These are phyloP conservation scores for Petrocephalus schoutedeni DNA, from an alignment of 2,797 vertebrate species.

Conservation along the genomic window DNA sequence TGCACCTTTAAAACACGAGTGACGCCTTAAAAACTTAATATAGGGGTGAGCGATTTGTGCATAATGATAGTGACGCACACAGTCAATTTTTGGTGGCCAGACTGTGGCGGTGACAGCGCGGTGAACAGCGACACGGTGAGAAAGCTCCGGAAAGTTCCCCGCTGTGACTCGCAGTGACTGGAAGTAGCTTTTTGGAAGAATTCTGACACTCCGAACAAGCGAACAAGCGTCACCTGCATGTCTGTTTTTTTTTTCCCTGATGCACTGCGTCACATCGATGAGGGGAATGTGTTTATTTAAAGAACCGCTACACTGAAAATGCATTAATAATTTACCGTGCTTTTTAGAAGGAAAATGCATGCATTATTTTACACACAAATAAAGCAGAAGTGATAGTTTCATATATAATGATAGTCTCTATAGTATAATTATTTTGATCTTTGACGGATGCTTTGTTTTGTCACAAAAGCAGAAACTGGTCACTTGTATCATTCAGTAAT, in stretches of 20 bases:
- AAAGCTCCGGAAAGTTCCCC: background rate
- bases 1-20: background rate
- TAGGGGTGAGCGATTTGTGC: background rate
- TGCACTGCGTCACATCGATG: background rate
- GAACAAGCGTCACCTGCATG: background rate
- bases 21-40: background rate
- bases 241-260: background rate
- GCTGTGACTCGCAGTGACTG: background rate
- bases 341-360: background rate
- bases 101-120: background rate
- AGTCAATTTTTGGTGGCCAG: background rate
- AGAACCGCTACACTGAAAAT: background rate
- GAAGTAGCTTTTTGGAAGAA: too few relatives aligned
- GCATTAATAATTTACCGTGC: background rate
- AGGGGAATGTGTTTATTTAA: slow-evolving; percentile 3
- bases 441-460: background rate
- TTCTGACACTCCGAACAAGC: too few relatives aligned
- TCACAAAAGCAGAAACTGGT: background rate
- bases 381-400: background rate
- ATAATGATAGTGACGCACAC: background rate
- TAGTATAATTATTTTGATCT: background rate
- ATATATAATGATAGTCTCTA: background rate
- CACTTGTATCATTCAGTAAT: slow-evolving; percentile 5
- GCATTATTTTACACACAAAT: background rate
- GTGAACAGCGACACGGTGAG: background rate